Base-by-base conservation (phyloP, 2,888 invertebrate species). In the Priocnemis perturbator region DNA sequence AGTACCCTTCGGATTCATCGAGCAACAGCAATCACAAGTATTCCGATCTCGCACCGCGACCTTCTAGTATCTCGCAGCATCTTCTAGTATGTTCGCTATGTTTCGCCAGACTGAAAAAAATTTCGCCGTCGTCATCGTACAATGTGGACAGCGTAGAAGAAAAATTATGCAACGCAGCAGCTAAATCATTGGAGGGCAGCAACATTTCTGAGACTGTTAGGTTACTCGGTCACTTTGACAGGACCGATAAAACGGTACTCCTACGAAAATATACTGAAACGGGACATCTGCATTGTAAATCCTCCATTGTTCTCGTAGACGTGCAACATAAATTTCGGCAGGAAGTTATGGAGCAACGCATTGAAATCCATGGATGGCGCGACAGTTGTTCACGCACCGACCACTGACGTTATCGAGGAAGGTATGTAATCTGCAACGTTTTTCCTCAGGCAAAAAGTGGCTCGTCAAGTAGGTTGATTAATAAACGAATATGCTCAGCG, bases 21-120 rank as follows among this genome's bases (percentile, higher is more conserved):
- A 67, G 57, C 17, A 73, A 74, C 37, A 76, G 57, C 64, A 64
- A 62, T 65, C 74, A 81, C 81, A 85, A 80, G 84, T 85, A 84
- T 67, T 64, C 5, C 26, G 15, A 19, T 15, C 21, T 15, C n/a
- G 15, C 30, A n/a, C 50, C 9, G 50, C 1, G 11, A 50, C n/a
- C 19, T 7, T 47, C n/a, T 47, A 47, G n/a, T n/a, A n/a, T n/a
- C n/a, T n/a, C n/a, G 9, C 15, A n/a, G 15, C 15, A 47, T 47
- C 4, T 47, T 47, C 9, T n/a, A 3, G 50, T 50, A 50, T 50
- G 2, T 17, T 30, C 17, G 21, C 14, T 4, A 44, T 15, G 64
- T 56, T 7, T 21, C 44, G 17, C 3, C 5, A 79, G 79, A 55
- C 11, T 79, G 17, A 79, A 73, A 55, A 55, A 37, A 47, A 56